Evolutionary conservation across 2,113 vertebrate species (phyloP).

Genomic region (Vulpes lagopus): DNA sequence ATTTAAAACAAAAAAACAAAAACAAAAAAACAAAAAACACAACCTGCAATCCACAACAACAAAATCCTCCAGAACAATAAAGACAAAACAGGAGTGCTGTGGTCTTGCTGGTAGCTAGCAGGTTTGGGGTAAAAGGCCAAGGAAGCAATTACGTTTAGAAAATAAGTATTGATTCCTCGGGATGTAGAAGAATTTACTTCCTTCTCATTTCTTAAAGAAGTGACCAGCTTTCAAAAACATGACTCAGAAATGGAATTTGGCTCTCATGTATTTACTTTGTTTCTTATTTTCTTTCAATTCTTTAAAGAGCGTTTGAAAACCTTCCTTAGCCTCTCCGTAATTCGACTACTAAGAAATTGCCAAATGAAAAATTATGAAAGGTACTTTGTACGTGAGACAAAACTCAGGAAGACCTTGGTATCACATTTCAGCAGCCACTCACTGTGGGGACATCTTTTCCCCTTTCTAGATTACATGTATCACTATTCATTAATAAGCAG

Average conservation of each 20-base stretch:
- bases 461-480: slow-evolving; percentile 38
- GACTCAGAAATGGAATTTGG: neutral
- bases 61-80: neutral
- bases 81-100: neutral
- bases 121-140: neutral
- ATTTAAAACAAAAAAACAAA: neutral
- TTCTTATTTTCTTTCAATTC: slow-evolving; percentile 6
- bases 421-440: slow-evolving; percentile 40
- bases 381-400: slow-evolving; percentile 47
- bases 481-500: slow-evolving; percentile 50
- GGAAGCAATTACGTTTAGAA: neutral
- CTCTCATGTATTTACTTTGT: neutral
- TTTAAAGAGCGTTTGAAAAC: slow-evolving; percentile 50
- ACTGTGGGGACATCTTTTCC: slow-evolving; percentile 23
- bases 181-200: neutral
- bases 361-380: slow-evolving; percentile 42
- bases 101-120: neutral
- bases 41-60: neutral
- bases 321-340: neutral
- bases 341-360: neutral
- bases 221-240: neutral
- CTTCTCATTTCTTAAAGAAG: neutral
- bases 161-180: neutral
- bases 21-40: neutral
- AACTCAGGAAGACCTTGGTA: slow-evolving; percentile 43